Percentiles rank a stretch among this genome's conserved stretches.
Evolutionary conservation across 1,140 invertebrate genomes (phyloP).

Genomic region (Anthonomus grandis): DNA sequence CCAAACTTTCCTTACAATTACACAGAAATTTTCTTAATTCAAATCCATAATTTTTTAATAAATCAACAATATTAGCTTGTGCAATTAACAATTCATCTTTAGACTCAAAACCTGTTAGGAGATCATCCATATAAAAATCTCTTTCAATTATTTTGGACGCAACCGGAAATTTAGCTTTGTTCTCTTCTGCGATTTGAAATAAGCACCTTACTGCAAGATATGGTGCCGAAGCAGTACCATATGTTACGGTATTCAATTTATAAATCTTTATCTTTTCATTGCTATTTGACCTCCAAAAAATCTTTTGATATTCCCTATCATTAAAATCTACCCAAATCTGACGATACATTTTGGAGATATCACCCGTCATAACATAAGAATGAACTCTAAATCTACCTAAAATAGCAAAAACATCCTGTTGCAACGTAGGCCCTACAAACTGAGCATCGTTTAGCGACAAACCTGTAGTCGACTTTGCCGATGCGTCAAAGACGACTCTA

Average conservation of each 20-base stretch:
- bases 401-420: slow-evolving; percentile 37
- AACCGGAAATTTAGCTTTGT: not conserved
- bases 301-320: too few species aligned
- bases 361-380: slow-evolving; percentile 41
- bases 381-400: slow-evolving; percentile 47
- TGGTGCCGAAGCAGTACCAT: too few species aligned
- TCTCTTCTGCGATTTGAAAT: not conserved
- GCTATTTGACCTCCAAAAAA: too few species aligned
- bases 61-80: too few species aligned
- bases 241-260: too few species aligned
- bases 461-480: slow-evolving; percentile 36
- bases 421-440: slow-evolving; percentile 32
- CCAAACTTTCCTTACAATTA: too few species aligned
- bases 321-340: not conserved
- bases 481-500: slow-evolving; percentile 46
- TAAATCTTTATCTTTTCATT: too few species aligned
- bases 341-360: not conserved
- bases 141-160: not conserved
- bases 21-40: too few species aligned
- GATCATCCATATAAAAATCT: not conserved
- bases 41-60: too few species aligned
- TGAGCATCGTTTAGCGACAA: slow-evolving; percentile 35
- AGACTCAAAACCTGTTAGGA: not conserved
- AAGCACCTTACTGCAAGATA: slow-evolving; percentile 30
- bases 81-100: too few species aligned